A percentile compares a stretch with the other conserved stretches of the same genome.
Conservation (phyloP, 1,140 invertebrate genomes). For the Eriocheir sinensis region DNA sequence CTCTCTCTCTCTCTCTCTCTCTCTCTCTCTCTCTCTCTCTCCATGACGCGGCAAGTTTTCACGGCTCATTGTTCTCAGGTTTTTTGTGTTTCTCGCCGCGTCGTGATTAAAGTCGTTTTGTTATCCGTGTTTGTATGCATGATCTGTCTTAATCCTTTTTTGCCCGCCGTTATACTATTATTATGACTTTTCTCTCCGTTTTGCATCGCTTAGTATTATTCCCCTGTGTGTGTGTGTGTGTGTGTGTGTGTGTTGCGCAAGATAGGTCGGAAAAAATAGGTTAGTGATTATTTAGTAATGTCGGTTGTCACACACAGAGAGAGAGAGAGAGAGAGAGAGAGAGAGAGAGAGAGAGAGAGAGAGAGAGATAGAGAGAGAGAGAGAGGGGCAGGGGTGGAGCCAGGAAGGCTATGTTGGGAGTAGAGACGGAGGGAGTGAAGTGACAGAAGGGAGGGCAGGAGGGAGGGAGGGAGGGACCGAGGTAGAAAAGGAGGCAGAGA, state of each 20-base stretch:
- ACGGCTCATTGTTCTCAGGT: not conserved
- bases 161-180: too few species aligned
- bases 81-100: not conserved
- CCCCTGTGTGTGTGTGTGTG: not conserved
- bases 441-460: not conserved
- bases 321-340: not conserved
- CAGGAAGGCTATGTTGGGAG: not conserved
- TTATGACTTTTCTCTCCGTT: too few species aligned
- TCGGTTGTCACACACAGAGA: too few species aligned
- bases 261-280: too few species aligned
- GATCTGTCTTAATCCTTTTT: too few species aligned
- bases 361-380: too few species aligned
- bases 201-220: not conserved
- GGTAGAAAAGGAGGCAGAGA: too few species aligned
- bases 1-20: too few species aligned
- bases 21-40: constrained; percentile 4
- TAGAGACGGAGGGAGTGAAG: not conserved
- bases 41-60: not conserved
- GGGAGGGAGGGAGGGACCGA: not conserved
- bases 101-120: not conserved
- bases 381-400: too few species aligned
- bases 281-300: too few species aligned
- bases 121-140: not conserved
- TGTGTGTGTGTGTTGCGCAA: constrained; percentile 9
- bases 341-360: too few species aligned